These are phyloP conservation scores for Lepidurus packardi DNA, from an alignment of 1,140 invertebrate genomes.

Conservation along the genomic window DNA sequence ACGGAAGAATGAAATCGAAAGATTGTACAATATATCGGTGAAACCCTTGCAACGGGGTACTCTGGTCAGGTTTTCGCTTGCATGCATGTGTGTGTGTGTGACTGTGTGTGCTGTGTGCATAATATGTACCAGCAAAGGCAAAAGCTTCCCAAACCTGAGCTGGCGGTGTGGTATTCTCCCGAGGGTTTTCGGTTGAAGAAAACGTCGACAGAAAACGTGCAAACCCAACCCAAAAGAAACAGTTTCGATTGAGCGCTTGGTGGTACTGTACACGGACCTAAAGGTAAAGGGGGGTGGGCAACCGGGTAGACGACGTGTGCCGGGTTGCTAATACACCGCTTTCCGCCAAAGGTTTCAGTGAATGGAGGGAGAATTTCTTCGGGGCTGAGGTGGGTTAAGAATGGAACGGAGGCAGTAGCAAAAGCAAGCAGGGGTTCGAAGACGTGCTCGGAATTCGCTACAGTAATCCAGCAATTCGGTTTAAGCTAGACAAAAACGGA, in stretches of 20 bases:
- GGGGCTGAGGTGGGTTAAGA: background rate
- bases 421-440: background rate
- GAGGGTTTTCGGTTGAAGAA: background rate
- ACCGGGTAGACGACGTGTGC: background rate
- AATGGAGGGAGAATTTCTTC: background rate
- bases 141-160: background rate
- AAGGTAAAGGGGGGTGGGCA: background rate
- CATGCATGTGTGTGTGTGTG: background rate
- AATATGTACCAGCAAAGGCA: too few species aligned
- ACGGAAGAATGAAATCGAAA: background rate
- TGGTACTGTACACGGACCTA: background rate
- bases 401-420: slow-evolving; percentile 9
- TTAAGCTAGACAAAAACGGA: background rate
- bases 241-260: background rate
- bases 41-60: background rate
- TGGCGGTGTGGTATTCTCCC: background rate
- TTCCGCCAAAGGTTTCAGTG: too few species aligned
- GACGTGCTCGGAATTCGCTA: background rate
- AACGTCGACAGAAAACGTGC: background rate
- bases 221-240: background rate
- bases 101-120: background rate
- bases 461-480: background rate
- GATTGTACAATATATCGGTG: too few species aligned
- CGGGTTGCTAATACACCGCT: background rate
- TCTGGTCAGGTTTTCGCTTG: background rate